A percentile compares a stretch with the other conserved stretches of the same genome.
Conservation (phyloP, 2,888 invertebrate genomes). For the Aphidius colemani region DNA sequence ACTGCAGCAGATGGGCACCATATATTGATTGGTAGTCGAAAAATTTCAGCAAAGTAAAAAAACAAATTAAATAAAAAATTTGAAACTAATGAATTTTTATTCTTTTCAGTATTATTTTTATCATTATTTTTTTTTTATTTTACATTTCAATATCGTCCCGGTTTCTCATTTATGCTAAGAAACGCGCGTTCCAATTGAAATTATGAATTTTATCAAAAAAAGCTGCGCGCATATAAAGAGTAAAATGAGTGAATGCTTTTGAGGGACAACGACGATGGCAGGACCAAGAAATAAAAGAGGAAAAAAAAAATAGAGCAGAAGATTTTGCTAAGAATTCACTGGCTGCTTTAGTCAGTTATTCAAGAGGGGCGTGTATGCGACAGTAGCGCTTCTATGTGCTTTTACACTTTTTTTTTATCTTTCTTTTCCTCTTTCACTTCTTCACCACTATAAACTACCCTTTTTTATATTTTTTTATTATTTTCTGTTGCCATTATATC, state of each 20-base stretch:
- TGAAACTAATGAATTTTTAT: background rate
- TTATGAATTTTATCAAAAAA: conserved; percentile 32
- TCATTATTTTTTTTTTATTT: background rate
- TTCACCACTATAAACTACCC: background rate
- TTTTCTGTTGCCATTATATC: background rate
- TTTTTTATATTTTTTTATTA: no score
- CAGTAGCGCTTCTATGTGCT: conserved; percentile 25
- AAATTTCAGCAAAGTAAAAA: background rate
- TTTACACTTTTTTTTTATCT: conserved; percentile 21
- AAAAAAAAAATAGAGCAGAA: background rate
- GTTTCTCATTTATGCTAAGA: conserved; percentile 13
- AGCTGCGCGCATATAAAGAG: conserved; percentile 11
- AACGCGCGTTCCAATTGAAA: conserved; percentile 26
- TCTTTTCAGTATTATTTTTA: background rate
- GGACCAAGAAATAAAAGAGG: background rate
- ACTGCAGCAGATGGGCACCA: conserved; percentile 45
- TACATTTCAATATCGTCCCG: conserved; percentile 10
- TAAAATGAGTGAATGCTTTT: background rate
- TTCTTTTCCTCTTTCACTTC: background rate
- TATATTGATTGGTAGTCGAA: conserved; percentile 28
- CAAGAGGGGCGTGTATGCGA: conserved; percentile 21
- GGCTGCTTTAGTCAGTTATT: conserved; percentile 15
- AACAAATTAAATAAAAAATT: background rate
- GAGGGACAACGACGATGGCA: background rate
- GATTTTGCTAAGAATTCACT: conserved; percentile 9